These are phyloP conservation scores for Labia minor DNA, from an alignment of 2,888 invertebrate species.

Conservation along the genomic window DNA sequence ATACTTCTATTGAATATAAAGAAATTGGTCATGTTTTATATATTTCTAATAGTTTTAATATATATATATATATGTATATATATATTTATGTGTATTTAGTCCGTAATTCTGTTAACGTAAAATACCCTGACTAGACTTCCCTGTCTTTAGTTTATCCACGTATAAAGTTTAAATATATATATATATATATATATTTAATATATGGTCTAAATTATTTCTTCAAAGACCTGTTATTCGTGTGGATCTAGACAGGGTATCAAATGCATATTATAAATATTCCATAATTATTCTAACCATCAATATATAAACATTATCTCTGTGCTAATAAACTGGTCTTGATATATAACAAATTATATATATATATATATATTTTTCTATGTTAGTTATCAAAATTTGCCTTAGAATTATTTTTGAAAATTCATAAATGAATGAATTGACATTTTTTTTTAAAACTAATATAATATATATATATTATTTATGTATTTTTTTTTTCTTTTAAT, in stretches of 20 bases:
- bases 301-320: not conserved
- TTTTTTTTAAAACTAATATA: no score
- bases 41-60: not conserved
- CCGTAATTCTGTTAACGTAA: constrained; percentile 6
- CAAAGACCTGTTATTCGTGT: not conserved
- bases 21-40: constrained; percentile 13
- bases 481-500: not conserved
- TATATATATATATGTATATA: not conserved
- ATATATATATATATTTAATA: not conserved
- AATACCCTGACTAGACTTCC: constrained; percentile 5
- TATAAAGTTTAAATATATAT: not conserved
- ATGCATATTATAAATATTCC: constrained; percentile 13
- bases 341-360: constrained; percentile 5
- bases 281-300: constrained; percentile 13
- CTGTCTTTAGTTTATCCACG: not conserved
- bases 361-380: not conserved
- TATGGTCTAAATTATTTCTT: no score
- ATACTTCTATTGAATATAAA: constrained; percentile 13
- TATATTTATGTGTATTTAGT: not conserved
- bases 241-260: constrained; percentile 7
- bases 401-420: no score
- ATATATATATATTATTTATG: no score
- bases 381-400: not conserved
- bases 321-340: not conserved
- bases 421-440: no score